Conservation (phyloP, 2,888 invertebrate species). For the Penaeus monodon region DNA sequence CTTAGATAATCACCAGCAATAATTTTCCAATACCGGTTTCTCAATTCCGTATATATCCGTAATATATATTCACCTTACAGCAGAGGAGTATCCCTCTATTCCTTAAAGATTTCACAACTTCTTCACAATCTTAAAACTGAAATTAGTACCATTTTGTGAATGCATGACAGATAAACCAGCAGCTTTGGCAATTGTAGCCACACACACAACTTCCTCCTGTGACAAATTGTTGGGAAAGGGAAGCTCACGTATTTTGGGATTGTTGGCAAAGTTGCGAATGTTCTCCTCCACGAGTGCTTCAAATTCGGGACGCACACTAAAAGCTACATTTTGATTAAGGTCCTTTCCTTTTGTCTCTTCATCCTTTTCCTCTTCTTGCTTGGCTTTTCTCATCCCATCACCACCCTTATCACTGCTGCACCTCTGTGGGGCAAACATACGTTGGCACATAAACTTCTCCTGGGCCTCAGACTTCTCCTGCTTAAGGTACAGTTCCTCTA, state of each 20-base stretch:
- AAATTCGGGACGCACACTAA: constrained; percentile 13
- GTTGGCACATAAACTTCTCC: constrained; percentile 57
- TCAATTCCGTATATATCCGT: too few species aligned
- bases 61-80: too few species aligned
- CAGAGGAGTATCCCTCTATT: too few species aligned
- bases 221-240: constrained; percentile 28
- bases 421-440: constrained; percentile 37
- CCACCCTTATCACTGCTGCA: neutral
- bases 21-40: too few species aligned
- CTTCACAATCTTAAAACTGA: constrained; percentile 9
- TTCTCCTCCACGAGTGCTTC: constrained; percentile 18
- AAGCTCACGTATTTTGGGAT: constrained; percentile 17
- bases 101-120: too few species aligned
- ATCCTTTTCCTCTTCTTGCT: neutral
- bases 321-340: neutral
- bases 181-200: constrained; percentile 26
- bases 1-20: too few species aligned
- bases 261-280: neutral
- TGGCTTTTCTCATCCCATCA: neutral
- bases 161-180: constrained; percentile 9
- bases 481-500: constrained; percentile 30
- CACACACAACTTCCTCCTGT: constrained; percentile 19
- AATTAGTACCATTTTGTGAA: constrained; percentile 2
- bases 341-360: neutral
- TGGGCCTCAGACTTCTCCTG: constrained; percentile 43